Conservation (phyloP, 1,140 invertebrate species). For the Habropoda laboriosa region DNA sequence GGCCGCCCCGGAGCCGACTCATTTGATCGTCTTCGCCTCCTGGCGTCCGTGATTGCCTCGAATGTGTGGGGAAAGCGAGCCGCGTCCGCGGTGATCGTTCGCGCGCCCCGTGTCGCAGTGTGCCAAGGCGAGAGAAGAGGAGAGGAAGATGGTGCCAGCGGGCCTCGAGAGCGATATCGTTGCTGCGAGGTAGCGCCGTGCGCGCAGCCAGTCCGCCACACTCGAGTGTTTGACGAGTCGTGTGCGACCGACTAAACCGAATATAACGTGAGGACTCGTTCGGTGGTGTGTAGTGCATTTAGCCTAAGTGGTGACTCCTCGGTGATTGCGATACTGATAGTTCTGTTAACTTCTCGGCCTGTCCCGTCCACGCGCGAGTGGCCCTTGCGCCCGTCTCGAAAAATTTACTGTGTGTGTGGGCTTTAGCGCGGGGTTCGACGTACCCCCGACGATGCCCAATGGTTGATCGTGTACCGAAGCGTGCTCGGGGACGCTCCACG, state of each 20-base stretch:
- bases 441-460: slow-evolving; percentile 78
- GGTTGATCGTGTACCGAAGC: slow-evolving; percentile 76
- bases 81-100: slow-evolving; percentile 72
- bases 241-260: slow-evolving; percentile 43
- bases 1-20: slow-evolving; percentile 64
- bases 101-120: slow-evolving; percentile 68
- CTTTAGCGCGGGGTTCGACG: slow-evolving; percentile 58
- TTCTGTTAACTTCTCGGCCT: slow-evolving; percentile 30
- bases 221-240: slow-evolving; percentile 68
- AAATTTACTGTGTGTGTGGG: slow-evolving; percentile 53
- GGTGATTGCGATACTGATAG: slow-evolving; percentile 24
- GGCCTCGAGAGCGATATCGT: slow-evolving; percentile 66
- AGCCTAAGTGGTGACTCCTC: slow-evolving; percentile 53
- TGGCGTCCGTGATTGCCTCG: slow-evolving; percentile 64
- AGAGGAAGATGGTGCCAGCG: slow-evolving; percentile 76
- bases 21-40: slow-evolving; percentile 63
- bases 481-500: slow-evolving; percentile 77
- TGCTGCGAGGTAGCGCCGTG: slow-evolving; percentile 74
- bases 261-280: slow-evolving; percentile 27
- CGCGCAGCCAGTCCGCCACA: slow-evolving; percentile 74
- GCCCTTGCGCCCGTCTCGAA: slow-evolving; percentile 43
- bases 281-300: slow-evolving; percentile 50
- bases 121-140: slow-evolving; percentile 62
- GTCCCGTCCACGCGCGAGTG: slow-evolving; percentile 44
- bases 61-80: slow-evolving; percentile 67